Base-by-base conservation (phyloP, 2,113 vertebrate species). In the Pogonocichla stellata region DNA sequence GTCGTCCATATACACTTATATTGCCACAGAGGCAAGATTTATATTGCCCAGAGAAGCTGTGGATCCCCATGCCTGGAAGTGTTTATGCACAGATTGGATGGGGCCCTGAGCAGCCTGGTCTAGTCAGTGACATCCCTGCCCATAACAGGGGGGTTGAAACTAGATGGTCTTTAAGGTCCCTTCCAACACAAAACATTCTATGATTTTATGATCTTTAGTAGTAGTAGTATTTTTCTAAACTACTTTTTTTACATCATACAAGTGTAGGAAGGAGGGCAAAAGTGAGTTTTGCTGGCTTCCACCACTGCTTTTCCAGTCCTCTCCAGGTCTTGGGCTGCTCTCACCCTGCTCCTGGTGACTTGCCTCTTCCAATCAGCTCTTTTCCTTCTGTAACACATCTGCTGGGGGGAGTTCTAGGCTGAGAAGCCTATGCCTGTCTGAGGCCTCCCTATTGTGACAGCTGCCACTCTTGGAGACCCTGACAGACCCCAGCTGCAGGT, bases 301-400 rank as follows among this genome's bases (percentile, higher is more conserved):
- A 48, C 20, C 1, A 4, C 31, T 61, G 36, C 25, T 74, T 66
- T 90, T 62, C 4, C 9, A 48, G 14, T 78, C 6, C 4, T 71
- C 7, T 43, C 11, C n/a, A 74, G 20, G 17, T 66, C 20, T 20
- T 15, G n/a, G 14, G 16, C 42, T 36, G 5, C n/a, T 90, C 9
- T 74, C 6, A 19, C 45, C 24, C 50, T 3, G 2, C 24, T 57
- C 9, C 38, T 74, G 36, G 15, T 2, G 3, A 57, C 51, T 26
- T 48, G 1, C 7, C 8, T 42, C 20, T 10, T 85, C 38, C 13
- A 0, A 0, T 45, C 5, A 2, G 9, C 10, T 54, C 31, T 72
- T 69, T 5, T 33, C 9, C 42, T 48, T 42, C 23, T 70, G 26
- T 58, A 45, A 6, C 8, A 18, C 4, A 3, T 28, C 23, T 31